These are phyloP conservation scores for Entelurus aequoreus DNA, from an alignment of 2,113 vertebrate species.

Conservation along the genomic window DNA sequence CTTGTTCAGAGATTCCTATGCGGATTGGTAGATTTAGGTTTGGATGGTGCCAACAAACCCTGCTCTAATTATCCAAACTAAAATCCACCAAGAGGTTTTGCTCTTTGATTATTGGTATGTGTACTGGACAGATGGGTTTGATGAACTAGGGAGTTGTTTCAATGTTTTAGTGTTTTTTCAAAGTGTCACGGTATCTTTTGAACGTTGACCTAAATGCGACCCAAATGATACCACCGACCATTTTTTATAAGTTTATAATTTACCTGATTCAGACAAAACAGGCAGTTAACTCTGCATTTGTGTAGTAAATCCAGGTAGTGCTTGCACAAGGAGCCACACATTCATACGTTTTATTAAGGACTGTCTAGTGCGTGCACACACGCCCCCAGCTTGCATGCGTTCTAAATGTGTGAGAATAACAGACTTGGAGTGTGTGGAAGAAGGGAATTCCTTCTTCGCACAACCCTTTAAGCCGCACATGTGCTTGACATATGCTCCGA, in stretches of 20 bases:
- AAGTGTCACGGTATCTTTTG: conserved; percentile 7
- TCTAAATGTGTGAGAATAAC: conserved; percentile 48
- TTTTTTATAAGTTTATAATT: neutral
- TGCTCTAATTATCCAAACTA: too few species aligned
- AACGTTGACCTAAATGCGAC: neutral
- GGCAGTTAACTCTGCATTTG: neutral
- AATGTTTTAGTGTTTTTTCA: neutral
- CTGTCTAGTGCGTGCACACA: conserved; percentile 24
- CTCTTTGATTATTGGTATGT: too few species aligned
- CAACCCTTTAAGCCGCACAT: conserved; percentile 49
- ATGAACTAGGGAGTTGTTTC: neutral
- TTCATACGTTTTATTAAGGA: conserved; percentile 22
- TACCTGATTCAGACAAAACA: neutral
- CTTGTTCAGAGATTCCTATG: too few species aligned
- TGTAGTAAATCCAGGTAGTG: neutral
- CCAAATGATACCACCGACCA: neutral
- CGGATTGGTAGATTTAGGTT: too few species aligned
- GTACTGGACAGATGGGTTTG: neutral
- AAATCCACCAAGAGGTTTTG: too few species aligned
- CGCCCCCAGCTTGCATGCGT: conserved; percentile 40
- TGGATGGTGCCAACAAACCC: too few species aligned
- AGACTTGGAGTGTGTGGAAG: conserved; percentile 45
- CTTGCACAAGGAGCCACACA: neutral
- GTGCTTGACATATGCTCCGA: conserved; percentile 57
- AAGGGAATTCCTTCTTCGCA: conserved; percentile 68